phyloP scores from a whole-genome alignment of 2,797 vertebrate species.

The Podarcis siculus region DNA sequence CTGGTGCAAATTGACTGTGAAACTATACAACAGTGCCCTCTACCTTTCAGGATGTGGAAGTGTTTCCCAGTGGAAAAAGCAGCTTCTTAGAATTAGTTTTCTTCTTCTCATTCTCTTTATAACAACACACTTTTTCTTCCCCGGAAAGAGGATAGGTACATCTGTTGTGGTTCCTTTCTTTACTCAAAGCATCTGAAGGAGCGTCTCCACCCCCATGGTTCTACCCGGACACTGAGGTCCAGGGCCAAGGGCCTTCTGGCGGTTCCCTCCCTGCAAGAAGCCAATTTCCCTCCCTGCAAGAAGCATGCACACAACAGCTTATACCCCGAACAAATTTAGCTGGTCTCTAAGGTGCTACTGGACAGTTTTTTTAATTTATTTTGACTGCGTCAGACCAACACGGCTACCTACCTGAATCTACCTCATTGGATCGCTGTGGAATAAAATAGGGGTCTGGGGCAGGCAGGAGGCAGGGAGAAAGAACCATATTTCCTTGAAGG shows the following conservation, averaged over 20 bases:
- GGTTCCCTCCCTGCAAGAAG: no score
- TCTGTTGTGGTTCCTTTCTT: background rate
- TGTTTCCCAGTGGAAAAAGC: background rate
- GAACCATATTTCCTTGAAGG: background rate
- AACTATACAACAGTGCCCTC: slow-evolving; percentile 72
- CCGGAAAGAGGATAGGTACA: background rate
- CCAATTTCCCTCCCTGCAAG: no score
- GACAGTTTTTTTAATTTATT: no score
- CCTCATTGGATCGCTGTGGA: background rate
- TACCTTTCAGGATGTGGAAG: slow-evolving; percentile 48
- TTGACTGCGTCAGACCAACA: no score
- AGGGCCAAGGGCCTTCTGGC: no score
- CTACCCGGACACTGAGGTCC: no score
- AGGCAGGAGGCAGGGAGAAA: no score
- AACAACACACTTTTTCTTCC: background rate
- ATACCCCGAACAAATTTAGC: no score
- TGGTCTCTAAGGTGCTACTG: no score
- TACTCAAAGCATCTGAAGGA: background rate
- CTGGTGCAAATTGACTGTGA: background rate
- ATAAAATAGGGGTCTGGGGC: background rate
- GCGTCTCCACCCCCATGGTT: no score
- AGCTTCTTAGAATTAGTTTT: background rate
- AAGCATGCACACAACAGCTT: no score
- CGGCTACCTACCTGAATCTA: no score
- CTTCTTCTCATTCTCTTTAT: background rate